A percentile compares a stretch with the other conserved stretches of the same genome.
phyloP scores from a whole-genome alignment of 2,113 vertebrate species.

The Bujurquina vittata region DNA sequence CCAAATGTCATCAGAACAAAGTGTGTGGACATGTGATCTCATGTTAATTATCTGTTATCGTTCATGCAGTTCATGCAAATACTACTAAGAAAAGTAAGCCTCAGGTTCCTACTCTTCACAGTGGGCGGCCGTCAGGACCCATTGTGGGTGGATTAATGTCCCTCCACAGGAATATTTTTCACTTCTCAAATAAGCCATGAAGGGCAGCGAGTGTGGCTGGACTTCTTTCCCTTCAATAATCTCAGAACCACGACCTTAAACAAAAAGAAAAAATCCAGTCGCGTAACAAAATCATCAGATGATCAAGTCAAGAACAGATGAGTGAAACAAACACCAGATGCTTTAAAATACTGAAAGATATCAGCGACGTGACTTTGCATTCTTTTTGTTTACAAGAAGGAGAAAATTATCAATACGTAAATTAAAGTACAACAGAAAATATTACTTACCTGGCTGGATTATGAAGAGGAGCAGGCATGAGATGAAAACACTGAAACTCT shows the following conservation, averaged over 20 bases:
- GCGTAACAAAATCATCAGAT: accelerated
- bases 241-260: neutral
- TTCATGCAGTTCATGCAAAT: no score
- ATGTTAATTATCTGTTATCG: no score
- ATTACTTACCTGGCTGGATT: constrained; percentile 47
- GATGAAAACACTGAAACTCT: neutral
- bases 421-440: neutral
- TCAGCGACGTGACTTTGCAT: neutral
- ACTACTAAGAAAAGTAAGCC: no score
- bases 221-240: neutral
- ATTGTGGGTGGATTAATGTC: neutral
- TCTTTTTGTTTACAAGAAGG: no score
- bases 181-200: no score
- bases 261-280: neutral
- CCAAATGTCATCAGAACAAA: no score
- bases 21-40: no score
- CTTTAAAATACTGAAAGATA: neutral
- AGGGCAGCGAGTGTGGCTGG: neutral
- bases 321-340: accelerated
- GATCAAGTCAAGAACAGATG: neutral
- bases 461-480: constrained; percentile 21
- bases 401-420: neutral
- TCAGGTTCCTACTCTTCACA: no score
- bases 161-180: neutral
- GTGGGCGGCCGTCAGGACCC: neutral